Percentiles rank a stretch among this genome's conserved stretches.
phyloP scores from a whole-genome alignment of 2,888 invertebrate genomes.

The Laspeyria flexula region DNA sequence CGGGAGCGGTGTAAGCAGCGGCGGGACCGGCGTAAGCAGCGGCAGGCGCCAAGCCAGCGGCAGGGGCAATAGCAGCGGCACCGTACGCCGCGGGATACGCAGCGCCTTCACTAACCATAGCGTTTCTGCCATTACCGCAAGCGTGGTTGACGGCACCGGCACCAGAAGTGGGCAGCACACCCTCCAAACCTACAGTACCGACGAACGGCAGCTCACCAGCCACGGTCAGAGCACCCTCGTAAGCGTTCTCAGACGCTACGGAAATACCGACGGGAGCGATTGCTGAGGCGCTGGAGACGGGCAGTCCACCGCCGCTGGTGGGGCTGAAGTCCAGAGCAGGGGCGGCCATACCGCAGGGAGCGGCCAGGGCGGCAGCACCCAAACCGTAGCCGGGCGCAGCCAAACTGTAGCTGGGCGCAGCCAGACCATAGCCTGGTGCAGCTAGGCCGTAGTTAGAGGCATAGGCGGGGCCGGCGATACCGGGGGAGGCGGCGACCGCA shows the following conservation, averaged over 20 bases:
- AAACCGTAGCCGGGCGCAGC: neutral
- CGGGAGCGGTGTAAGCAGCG: neutral
- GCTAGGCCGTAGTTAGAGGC: neutral
- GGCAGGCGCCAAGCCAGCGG: neutral
- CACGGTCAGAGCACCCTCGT: slow-evolving; percentile 24
- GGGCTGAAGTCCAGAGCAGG: slow-evolving; percentile 6
- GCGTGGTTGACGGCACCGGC: slow-evolving; percentile 52
- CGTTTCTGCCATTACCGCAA: slow-evolving; percentile 49
- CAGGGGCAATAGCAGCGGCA: slow-evolving; percentile 9
- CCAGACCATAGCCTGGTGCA: neutral
- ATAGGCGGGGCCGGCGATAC: neutral
- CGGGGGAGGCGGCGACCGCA: neutral
- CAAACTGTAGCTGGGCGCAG: neutral
- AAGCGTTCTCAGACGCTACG: slow-evolving; percentile 20
- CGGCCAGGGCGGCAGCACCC: neutral
- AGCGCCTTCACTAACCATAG: slow-evolving; percentile 35
- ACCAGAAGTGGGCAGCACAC: slow-evolving; percentile 53
- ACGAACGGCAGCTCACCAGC: slow-evolving; percentile 28
- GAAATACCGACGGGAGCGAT: slow-evolving; percentile 10
- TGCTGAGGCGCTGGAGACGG: slow-evolving; percentile 9
- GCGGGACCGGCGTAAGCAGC: neutral
- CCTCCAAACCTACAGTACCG: slow-evolving; percentile 54
- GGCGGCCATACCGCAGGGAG: neutral
- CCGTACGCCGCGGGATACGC: slow-evolving; percentile 13
- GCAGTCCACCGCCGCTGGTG: slow-evolving; percentile 10